Evolutionary conservation across 1,140 invertebrate species (phyloP).

Genomic region (Charaxes varanes): DNA sequence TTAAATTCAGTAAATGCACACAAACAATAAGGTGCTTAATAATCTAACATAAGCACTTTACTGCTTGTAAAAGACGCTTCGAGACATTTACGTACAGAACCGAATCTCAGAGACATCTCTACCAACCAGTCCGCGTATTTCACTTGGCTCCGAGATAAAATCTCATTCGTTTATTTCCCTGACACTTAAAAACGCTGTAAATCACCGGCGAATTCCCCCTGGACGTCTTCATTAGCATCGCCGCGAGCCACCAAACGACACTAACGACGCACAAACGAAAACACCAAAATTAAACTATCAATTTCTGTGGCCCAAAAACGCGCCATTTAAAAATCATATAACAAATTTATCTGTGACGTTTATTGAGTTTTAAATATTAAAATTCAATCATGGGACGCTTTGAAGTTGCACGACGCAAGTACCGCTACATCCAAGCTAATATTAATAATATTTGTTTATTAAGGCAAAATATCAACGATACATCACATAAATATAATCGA

Average conservation of each 20-base stretch:
- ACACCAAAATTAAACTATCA: slow-evolving; percentile 67
- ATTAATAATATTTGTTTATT: too few species aligned
- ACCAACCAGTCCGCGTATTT: too few species aligned
- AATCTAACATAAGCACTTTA: too few species aligned
- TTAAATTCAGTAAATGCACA: too few species aligned
- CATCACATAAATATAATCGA: too few species aligned
- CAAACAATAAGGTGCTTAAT: too few species aligned
- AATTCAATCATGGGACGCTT: slow-evolving; percentile 38
- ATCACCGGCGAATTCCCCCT: slow-evolving; percentile 53
- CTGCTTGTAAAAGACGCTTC: too few species aligned
- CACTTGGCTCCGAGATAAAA: slow-evolving; percentile 13
- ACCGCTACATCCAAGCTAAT: slow-evolving; percentile 22
- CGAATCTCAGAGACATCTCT: too few species aligned
- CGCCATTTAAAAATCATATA: slow-evolving; percentile 50
- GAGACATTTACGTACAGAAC: too few species aligned
- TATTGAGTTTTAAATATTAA: slow-evolving; percentile 39
- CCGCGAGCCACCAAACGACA: slow-evolving; percentile 46
- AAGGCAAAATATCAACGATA: too few species aligned
- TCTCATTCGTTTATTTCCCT: slow-evolving; percentile 18
- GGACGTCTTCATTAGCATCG: slow-evolving; percentile 68
- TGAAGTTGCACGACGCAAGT: slow-evolving; percentile 23
- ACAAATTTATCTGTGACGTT: slow-evolving; percentile 41
- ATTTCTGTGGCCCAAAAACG: slow-evolving; percentile 58
- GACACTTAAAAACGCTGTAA: slow-evolving; percentile 45
- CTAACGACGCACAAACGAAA: slow-evolving; percentile 64